Percentiles rank a stretch among this genome's conserved stretches.
These are phyloP conservation scores for Idris sp. DNA, from an alignment of 1,140 invertebrate species.

Conservation along the genomic window DNA sequence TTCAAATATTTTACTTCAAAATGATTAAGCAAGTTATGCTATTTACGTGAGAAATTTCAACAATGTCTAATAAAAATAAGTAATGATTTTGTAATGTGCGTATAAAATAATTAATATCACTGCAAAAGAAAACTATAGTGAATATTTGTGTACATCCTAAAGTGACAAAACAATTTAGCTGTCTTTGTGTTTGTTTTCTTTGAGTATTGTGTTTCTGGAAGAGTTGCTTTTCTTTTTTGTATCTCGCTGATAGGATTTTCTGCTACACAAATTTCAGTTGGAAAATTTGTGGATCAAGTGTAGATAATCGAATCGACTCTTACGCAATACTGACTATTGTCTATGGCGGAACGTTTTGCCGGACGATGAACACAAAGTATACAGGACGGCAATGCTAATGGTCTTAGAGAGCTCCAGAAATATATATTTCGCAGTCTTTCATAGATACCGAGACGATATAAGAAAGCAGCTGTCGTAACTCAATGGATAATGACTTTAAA, in stretches of 20 bases:
- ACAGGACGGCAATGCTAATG: constrained; percentile 69
- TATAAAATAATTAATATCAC: too few relatives aligned
- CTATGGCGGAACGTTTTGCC: constrained; percentile 69
- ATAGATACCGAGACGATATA: constrained; percentile 53
- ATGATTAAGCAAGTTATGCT: too few relatives aligned
- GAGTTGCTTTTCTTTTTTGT: too few relatives aligned
- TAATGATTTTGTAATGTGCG: too few relatives aligned
- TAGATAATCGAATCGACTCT: constrained; percentile 48
- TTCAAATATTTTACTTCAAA: too few relatives aligned
- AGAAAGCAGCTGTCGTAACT: constrained; percentile 54
- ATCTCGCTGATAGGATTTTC: constrained; percentile 7
- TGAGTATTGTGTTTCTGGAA: too few relatives aligned
- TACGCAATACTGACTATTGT: constrained; percentile 68
- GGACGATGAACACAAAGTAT: constrained; percentile 73
- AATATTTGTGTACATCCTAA: too few relatives aligned
- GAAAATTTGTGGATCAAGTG: constrained; percentile 36
- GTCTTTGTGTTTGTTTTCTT: too few relatives aligned
- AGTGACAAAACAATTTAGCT: too few relatives aligned
- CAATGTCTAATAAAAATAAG: too few relatives aligned
- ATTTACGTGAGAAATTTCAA: too few relatives aligned
- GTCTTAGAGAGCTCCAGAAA: constrained; percentile 56
- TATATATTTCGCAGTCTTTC: constrained; percentile 55
- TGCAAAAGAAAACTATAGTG: too few relatives aligned
- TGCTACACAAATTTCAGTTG: constrained; percentile 17
- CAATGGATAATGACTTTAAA: constrained; percentile 54